phyloP scores from a whole-genome alignment of 2,113 vertebrate species.

The Xerus inauris region DNA sequence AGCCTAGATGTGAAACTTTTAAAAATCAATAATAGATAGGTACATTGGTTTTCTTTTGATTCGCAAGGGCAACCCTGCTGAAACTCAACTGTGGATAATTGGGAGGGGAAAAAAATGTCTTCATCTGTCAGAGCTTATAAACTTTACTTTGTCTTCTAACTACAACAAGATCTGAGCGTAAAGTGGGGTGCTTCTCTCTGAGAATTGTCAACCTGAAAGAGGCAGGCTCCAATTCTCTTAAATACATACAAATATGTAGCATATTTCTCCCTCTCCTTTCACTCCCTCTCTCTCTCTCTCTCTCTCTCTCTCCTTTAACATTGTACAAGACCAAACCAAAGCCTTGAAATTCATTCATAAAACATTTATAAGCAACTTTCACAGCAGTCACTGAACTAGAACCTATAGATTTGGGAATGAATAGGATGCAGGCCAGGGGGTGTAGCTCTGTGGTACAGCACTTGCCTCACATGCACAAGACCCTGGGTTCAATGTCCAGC shows the following conservation, averaged over 20 bases:
- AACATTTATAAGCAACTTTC: constrained; percentile 14
- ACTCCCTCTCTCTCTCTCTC: too few relatives aligned
- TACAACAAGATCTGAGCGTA: neutral
- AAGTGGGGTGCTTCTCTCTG: neutral
- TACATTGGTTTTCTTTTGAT: constrained; percentile 1
- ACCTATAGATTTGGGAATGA: neutral
- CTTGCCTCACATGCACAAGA: neutral
- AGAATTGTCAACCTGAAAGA: neutral
- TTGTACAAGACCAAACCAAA: neutral
- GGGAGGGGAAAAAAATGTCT: neutral
- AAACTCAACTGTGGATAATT: constrained; percentile 15
- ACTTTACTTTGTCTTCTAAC: neutral
- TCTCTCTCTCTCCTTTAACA: neutral
- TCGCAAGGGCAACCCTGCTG: neutral
- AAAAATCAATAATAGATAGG: neutral
- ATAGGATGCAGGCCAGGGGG: neutral
- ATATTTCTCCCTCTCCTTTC: neutral
- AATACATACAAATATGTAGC: neutral
- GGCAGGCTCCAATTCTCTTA: neutral
- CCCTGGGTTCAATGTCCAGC: neutral
- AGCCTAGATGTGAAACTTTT: constrained; percentile 44
- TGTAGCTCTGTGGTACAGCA: too few relatives aligned
- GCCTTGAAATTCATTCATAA: neutral
- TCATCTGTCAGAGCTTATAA: neutral
- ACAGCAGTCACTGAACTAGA: neutral